Evolutionary conservation across 2,888 invertebrate species (phyloP).

Genomic region (Agelastica alni): DNA sequence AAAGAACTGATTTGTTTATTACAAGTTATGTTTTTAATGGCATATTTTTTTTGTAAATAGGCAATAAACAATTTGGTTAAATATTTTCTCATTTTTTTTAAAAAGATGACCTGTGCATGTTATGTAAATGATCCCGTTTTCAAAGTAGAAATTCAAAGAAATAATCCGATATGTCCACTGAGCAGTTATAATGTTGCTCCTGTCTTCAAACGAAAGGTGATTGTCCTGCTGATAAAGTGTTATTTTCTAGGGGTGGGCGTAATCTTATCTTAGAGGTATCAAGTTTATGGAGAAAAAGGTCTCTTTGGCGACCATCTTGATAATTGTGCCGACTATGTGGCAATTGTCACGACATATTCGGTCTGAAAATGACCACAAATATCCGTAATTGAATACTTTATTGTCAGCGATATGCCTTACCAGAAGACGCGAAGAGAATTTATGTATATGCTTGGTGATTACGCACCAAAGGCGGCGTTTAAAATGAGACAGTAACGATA

Average conservation of each 20-base stretch:
- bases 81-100: no score
- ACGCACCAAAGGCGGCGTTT: neutral
- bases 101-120: no score
- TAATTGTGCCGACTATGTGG: conserved; percentile 14
- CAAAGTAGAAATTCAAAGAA: neutral
- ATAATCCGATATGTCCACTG: neutral
- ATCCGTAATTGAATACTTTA: conserved; percentile 19
- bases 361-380: conserved; percentile 10
- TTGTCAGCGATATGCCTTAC: conserved; percentile 3
- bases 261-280: conserved; percentile 14
- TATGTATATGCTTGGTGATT: conserved; percentile 1
- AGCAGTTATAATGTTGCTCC: neutral
- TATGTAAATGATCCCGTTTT: no score
- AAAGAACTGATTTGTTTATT: no score
- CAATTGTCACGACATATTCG: conserved; percentile 18
- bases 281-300: conserved; percentile 18
- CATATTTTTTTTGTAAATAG: no score
- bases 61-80: no score
- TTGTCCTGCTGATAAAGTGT: conserved; percentile 21
- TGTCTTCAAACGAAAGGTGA: conserved; percentile 8
- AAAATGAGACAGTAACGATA: no score
- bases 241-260: conserved; percentile 22
- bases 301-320: conserved; percentile 9
- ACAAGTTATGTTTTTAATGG: no score
- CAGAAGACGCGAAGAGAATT: no score